These are phyloP conservation scores for Seriola aureovittata DNA, from an alignment of 2,113 vertebrate species.

Conservation along the genomic window DNA sequence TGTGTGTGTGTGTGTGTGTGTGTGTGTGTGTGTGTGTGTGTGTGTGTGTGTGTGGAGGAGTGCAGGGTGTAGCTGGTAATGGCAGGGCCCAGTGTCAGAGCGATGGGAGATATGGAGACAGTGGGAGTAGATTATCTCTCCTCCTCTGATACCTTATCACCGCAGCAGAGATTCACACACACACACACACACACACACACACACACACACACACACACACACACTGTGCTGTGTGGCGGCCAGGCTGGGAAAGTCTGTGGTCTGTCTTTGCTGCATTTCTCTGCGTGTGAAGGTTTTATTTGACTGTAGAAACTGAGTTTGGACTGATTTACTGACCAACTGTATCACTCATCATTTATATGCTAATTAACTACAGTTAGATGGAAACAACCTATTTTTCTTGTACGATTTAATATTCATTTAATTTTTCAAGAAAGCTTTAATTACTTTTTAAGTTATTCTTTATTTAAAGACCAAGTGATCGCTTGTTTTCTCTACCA, in stretches of 20 bases:
- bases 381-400: too few species aligned
- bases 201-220: neutral
- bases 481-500: too few species aligned
- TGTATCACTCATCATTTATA: too few species aligned
- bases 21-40: constrained; percentile 22
- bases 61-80: constrained; percentile 29
- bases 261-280: neutral
- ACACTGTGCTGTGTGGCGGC: neutral
- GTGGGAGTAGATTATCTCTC: constrained; percentile 38
- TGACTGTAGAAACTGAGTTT: neutral
- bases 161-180: constrained; percentile 24
- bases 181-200: constrained; percentile 1
- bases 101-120: constrained; percentile 37
- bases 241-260: neutral
- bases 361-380: too few species aligned
- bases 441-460: too few species aligned
- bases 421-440: too few species aligned
- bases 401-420: too few species aligned
- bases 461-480: too few species aligned
- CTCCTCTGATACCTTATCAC: constrained; percentile 37
- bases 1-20: neutral
- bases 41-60: constrained; percentile 19
- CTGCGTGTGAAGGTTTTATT: neutral
- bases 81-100: constrained; percentile 26
- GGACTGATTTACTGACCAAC: neutral